Conservation (phyloP, 2,113 vertebrate species). For the Junco hyemalis region DNA sequence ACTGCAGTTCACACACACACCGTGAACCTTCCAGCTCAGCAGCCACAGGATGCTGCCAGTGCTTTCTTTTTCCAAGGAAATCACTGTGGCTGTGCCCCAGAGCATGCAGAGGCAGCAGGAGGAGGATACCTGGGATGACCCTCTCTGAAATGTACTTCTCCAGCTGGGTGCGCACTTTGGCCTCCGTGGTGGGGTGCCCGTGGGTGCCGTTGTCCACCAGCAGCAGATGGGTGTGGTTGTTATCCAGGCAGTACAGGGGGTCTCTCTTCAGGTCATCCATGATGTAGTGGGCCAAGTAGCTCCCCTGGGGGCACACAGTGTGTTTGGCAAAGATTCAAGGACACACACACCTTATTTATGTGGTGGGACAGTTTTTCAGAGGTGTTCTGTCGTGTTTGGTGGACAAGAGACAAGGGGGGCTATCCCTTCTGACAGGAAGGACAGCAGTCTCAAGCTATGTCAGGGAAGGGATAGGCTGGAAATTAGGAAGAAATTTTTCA, state of each 20-base stretch:
- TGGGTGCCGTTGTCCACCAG: constrained; percentile 80
- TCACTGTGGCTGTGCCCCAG: not conserved
- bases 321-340: not conserved
- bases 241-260: constrained; percentile 78
- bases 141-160: constrained; percentile 80
- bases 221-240: constrained; percentile 79
- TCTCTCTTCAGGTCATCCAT: constrained; percentile 81
- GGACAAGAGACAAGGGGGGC: not conserved
- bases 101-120: not conserved
- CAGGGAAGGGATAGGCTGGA: no score
- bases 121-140: constrained; percentile 69
- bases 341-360: not conserved
- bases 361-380: rapidly evolving
- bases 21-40: not conserved
- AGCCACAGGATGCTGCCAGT: not conserved
- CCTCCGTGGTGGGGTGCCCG: constrained; percentile 65
- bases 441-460: not conserved
- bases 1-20: not conserved
- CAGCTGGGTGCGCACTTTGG: constrained; percentile 76
- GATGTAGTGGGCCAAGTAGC: constrained; percentile 74
- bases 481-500: no score
- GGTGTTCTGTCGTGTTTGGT: rapidly evolving
- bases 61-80: not conserved
- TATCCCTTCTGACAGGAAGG: not conserved
- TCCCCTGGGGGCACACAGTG: constrained; percentile 44